Evolutionary conservation across 1,140 invertebrate species (phyloP).

Genomic region (Episyrphus balteatus): DNA sequence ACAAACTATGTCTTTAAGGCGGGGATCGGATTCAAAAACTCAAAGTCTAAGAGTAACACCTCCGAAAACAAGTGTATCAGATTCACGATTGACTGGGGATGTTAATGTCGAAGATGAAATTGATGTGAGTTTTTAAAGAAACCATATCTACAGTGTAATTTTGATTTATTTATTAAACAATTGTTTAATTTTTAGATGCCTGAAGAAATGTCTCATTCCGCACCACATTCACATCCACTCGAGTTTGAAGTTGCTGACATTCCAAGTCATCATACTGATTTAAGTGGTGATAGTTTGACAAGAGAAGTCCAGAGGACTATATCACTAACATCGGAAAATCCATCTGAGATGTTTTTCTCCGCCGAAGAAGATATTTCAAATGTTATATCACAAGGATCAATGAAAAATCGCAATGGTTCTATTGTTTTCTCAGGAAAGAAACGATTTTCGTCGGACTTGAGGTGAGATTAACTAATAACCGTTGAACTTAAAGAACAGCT

Average conservation of each 20-base stretch:
- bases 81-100: conserved; percentile 67
- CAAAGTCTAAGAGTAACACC: conserved; percentile 23
- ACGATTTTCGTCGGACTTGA: conserved; percentile 42
- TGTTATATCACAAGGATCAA: conserved; percentile 32
- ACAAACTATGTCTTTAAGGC: conserved; percentile 25
- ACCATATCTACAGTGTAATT: background rate
- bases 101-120: conserved; percentile 23
- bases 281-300: conserved; percentile 15
- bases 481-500: too few species aligned
- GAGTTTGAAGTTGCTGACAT: conserved; percentile 34
- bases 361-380: conserved; percentile 71
- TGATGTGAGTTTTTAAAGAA: conserved; percentile 13
- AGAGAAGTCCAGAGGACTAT: conserved; percentile 65
- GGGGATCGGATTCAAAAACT: conserved; percentile 60
- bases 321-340: conserved; percentile 78
- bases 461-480: conserved; percentile 13
- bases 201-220: conserved; percentile 41
- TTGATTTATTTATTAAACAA: background rate
- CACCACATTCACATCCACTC: conserved; percentile 36
- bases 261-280: conserved; percentile 13
- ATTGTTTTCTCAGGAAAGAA: conserved; percentile 39
- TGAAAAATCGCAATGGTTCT: conserved; percentile 29
- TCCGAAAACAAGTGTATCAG: conserved; percentile 60
- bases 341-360: conserved; percentile 81
- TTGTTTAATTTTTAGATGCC: conserved; percentile 18